Conservation (phyloP, 2,888 invertebrate species). For the Pyrgus malvae region DNA sequence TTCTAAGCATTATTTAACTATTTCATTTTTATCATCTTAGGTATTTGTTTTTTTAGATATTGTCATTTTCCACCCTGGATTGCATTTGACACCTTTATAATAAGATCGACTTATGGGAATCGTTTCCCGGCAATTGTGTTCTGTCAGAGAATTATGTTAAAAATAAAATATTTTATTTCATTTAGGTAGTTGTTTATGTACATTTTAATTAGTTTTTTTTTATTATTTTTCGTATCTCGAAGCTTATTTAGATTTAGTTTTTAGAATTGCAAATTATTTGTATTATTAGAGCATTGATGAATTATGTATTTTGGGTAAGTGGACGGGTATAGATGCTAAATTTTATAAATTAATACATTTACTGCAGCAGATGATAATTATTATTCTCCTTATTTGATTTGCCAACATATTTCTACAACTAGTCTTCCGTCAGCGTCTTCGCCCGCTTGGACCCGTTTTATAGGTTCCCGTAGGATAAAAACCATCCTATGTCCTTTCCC, state of each 20-base stretch:
- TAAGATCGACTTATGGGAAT: conserved; percentile 36
- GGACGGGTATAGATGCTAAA: neutral
- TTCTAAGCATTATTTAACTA: neutral
- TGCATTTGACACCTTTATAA: neutral
- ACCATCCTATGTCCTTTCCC: too few species aligned
- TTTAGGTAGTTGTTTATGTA: conserved; percentile 9
- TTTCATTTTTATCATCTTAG: too few species aligned
- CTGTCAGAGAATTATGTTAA: conserved; percentile 19
- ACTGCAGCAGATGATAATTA: neutral
- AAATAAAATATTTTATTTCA: conserved; percentile 19
- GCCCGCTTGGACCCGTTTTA: too few species aligned
- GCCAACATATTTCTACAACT: too few species aligned
- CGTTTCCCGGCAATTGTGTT: conserved; percentile 36
- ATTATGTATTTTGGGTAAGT: conserved; percentile 2
- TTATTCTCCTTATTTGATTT: too few species aligned
- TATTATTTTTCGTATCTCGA: neutral
- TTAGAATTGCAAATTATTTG: neutral
- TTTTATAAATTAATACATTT: neutral
- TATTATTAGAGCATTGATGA: neutral
- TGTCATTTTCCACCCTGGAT: neutral
- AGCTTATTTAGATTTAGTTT: conserved; percentile 9
- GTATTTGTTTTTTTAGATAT: neutral
- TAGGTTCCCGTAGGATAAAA: too few species aligned
- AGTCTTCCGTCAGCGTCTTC: too few species aligned
- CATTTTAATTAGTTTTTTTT: conserved; percentile 13